These are phyloP conservation scores for Nineta flava DNA, from an alignment of 2,888 invertebrate species.

Conservation along the genomic window DNA sequence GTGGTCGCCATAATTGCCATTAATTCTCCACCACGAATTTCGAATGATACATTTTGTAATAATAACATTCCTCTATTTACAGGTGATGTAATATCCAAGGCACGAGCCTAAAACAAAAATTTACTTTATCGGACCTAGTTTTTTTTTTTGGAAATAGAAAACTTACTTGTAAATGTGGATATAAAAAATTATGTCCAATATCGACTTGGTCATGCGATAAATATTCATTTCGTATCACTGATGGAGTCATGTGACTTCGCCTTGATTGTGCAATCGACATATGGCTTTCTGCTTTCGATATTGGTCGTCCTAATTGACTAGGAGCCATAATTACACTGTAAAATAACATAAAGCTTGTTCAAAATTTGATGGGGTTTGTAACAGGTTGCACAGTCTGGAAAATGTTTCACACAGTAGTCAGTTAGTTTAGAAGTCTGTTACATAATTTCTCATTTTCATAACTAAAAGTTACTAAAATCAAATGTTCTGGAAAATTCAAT, in stretches of 20 bases:
- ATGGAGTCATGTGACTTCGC: conserved; percentile 26
- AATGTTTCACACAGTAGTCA: neutral
- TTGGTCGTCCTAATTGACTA: conserved; percentile 36
- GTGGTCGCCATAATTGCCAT: conserved; percentile 81
- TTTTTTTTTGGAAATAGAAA: conserved; percentile 21
- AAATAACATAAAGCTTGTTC: conserved; percentile 8
- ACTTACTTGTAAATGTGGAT: conserved; percentile 41
- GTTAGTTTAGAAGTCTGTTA: no score
- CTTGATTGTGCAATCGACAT: conserved; percentile 38
- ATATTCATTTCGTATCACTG: conserved; percentile 39
- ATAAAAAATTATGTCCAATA: conserved; percentile 32
- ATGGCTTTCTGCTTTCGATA: conserved; percentile 49
- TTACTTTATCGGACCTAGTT: conserved; percentile 19
- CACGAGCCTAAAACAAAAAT: conserved; percentile 27
- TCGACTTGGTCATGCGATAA: conserved; percentile 34
- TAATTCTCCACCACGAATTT: conserved; percentile 81
- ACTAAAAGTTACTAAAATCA: no score
- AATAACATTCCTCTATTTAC: conserved; percentile 38
- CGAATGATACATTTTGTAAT: conserved; percentile 65
- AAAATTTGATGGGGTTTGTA: no score
- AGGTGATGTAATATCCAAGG: conserved; percentile 43
- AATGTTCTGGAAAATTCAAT: no score
- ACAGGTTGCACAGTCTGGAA: conserved; percentile 2
- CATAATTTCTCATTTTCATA: no score
- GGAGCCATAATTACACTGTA: conserved; percentile 32